phyloP scores from a whole-genome alignment of 1,140 invertebrate species.

The Cyclina sinensis region DNA sequence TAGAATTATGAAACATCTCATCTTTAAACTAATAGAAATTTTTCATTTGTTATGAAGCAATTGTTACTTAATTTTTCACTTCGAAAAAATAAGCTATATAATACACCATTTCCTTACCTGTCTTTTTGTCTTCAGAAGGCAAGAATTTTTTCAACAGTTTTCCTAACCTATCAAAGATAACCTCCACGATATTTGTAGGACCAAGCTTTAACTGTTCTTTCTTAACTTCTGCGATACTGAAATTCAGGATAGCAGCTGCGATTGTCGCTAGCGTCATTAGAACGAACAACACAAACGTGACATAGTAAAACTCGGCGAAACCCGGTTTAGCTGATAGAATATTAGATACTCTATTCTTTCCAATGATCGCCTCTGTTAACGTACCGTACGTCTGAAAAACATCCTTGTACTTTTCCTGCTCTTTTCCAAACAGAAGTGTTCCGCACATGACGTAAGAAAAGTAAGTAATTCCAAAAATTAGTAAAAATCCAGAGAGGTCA shows the following conservation, averaged over 20 bases:
- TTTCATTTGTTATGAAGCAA: no score
- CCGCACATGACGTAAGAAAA: conserved; percentile 76
- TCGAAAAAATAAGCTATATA: not conserved
- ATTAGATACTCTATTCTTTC: conserved; percentile 91
- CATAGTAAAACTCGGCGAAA: conserved; percentile 92
- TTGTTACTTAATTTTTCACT: no score
- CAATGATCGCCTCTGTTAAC: conserved; percentile 88
- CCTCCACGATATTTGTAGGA: conserved; percentile 68
- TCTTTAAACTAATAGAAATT: no score
- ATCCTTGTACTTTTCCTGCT: conserved; percentile 73
- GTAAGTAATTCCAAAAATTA: conserved; percentile 81
- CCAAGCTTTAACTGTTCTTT: conserved; percentile 56
- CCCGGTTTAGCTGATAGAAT: conserved; percentile 91
- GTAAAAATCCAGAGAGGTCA: conserved; percentile 76
- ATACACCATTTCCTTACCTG: not conserved
- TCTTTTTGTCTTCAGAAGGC: not conserved
- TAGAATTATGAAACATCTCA: no score
- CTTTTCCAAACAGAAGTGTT: conserved; percentile 75
- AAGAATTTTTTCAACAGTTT: conserved; percentile 58
- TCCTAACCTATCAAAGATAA: conserved; percentile 62
- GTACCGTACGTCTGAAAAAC: conserved; percentile 72
- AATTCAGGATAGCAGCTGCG: conserved; percentile 94
- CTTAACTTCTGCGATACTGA: conserved; percentile 86
- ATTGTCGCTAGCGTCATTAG: conserved; percentile 93
- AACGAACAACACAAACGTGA: conserved; percentile 92